Evolutionary conservation across 1,140 invertebrate genomes (phyloP), one percentile per base, ranked within the genome.

Genomic region (Macrosteles quadrilineatus): DNA sequence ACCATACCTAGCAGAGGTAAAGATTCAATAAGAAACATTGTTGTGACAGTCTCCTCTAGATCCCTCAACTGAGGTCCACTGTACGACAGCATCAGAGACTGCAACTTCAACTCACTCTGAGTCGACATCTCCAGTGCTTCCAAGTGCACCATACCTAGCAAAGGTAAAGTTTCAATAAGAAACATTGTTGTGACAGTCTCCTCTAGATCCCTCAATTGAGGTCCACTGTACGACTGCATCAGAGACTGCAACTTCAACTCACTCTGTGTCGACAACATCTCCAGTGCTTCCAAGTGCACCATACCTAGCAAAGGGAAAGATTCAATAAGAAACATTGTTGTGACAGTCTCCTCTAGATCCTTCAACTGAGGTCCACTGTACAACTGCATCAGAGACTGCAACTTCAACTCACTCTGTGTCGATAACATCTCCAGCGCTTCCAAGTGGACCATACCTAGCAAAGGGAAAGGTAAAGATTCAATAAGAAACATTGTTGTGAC

Each of bases 61-160:
- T 53, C 21, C 19, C 9, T 53, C 47, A 53, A 4, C 47, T 11
- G 47, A 53, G 6, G 4, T 53, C 47, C 47, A 11, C 11, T 14
- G 21, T 85, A 81, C 12, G 81, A 78, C 4, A 85, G 80, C n/a
- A 90, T 75, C 2, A 87, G 76, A 12, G 87, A 84, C 70, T 91
- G 85, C 73, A 92, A 85, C 76, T 91, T 89, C 74, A 92, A 87
- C 72, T 87, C 87, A 72, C 91, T 91, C 78, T 95, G 91, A 75
- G 88, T 90, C 0, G 94, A 95, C 85, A 97, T 93, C 82, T 96
- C 94, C 21, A 97, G 78, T 0, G 94, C 94, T 83, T 97, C 94
- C 53, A 95, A 82, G 79, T 96, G 92, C 3, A 95, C 91, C 43
- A 96, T 78, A 4, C 94, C 88, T 88, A 75, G 55, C 82, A 77